These are phyloP conservation scores for Chymomyza caudatula DNA, from an alignment of 2,888 invertebrate genomes.

Conservation along the genomic window DNA sequence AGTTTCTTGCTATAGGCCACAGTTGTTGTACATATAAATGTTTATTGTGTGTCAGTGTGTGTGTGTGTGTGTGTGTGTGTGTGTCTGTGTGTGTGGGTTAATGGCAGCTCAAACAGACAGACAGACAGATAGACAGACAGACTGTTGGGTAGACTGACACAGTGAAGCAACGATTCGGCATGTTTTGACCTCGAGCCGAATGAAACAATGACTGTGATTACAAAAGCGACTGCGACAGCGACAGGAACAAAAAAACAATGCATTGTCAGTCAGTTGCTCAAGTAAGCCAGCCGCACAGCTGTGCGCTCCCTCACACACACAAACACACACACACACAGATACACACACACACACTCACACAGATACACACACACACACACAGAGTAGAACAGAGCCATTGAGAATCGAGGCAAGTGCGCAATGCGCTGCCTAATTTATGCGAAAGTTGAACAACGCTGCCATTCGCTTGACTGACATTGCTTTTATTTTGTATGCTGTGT, in stretches of 20 bases:
- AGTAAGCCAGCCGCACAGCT: background rate
- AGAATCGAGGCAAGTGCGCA: background rate
- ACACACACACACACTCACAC: background rate
- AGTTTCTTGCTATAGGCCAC: background rate
- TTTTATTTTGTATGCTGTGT: background rate
- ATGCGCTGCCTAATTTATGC: conserved; percentile 57
- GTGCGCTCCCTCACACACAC: no score
- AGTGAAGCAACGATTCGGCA: conserved; percentile 47
- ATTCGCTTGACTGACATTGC: conserved; percentile 27
- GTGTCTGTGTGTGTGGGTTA: conserved; percentile 5
- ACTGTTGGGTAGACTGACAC: no score
- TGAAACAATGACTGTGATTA: conserved; percentile 55
- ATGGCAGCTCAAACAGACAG: background rate
- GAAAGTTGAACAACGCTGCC: conserved; percentile 55
- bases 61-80: conserved; percentile 1
- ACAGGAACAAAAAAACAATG: background rate
- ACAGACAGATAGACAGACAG: conserved; percentile 24
- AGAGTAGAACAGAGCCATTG: background rate
- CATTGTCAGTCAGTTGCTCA: background rate
- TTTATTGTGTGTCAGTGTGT: background rate
- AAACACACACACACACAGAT: background rate
- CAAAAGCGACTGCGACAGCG: conserved; percentile 15
- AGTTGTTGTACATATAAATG: background rate
- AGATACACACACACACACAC: background rate
- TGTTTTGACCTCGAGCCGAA: conserved; percentile 35